Evolutionary conservation across 1,140 invertebrate species (phyloP), one percentile per base, ranked within the genome.

Genomic region (Drosophila kikkawai): DNA sequence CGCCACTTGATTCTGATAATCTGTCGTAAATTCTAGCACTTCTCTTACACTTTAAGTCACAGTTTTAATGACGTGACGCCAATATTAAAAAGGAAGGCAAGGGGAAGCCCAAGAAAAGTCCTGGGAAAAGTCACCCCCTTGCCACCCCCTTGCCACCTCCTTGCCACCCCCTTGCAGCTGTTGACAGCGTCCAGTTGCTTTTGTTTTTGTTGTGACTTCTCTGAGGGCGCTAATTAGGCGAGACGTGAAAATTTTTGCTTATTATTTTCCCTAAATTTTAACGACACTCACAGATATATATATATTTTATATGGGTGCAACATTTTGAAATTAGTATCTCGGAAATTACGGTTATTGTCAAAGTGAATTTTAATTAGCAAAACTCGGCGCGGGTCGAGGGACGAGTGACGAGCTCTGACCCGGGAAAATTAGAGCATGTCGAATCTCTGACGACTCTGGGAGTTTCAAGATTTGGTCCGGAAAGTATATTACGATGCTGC

Each of bases 291-390:
- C 45, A 79, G 77, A 80, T 84, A 80, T 82, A 80, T 84, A 80
- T 82, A 80, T 84, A 88, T 79, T 84, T 84, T 88, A 80, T 80
- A 61, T 73, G 65, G 65, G 81, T 90, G 85, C 86, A 91, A 90
- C 85, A 90, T 90, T 90, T 68, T 90, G 85, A 91, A 90, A 91
- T 90, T 91, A 90, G 86, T 90, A 91, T 90, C 85, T 90, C 69
- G 60, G 64, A 67, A 91, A 61, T 88, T 88, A 90, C 61, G 73
- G 55, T 85, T 90, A 88, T 88, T 84, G 65, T 71, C 69, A 71
- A 84, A 85, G 79, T 82, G 81, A 90, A 76, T 90, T 90, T 90
- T 88, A 90, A 88, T 90, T 79, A 79, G 78, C 8, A 51, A 60
- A 56, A 51, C 32, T 17, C 56, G 44, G n/a, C 34, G 26, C 6